These are phyloP conservation scores for Holocentrus rufus DNA, from an alignment of 2,797 vertebrate genomes.

Conservation along the genomic window DNA sequence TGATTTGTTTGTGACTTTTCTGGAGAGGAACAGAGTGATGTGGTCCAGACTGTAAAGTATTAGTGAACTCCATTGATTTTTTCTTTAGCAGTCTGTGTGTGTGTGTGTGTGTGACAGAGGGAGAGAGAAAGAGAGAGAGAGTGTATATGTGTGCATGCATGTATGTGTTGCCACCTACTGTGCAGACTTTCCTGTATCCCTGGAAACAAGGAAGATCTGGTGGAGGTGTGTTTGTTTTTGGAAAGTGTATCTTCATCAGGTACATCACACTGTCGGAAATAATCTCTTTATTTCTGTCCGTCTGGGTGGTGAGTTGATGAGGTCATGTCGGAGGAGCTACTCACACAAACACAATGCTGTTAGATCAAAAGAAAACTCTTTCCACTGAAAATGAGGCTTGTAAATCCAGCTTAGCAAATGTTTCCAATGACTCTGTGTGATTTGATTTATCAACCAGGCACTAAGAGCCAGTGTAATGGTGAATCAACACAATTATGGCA, in stretches of 20 bases:
- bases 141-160: not conserved
- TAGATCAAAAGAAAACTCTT: not conserved
- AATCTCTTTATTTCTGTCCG: slow-evolving; percentile 5
- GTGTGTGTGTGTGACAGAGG: not conserved
- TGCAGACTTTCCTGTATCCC: slow-evolving; percentile 6
- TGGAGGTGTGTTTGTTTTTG: not conserved
- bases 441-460: not conserved
- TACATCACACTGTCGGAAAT: slow-evolving; percentile 22
- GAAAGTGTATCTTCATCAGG: slow-evolving; percentile 1
- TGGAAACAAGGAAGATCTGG: slow-evolving; percentile 23
- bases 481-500: not conserved
- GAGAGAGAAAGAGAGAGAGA: too few species aligned
- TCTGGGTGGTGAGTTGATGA: not conserved
- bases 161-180: not conserved
- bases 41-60: slow-evolving; percentile 11
- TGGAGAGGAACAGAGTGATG: not conserved
- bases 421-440: not conserved
- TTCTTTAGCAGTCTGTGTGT: slow-evolving; percentile 3
- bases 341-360: slow-evolving; percentile 1
- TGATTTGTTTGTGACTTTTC: slow-evolving; percentile 6
- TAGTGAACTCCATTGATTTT: slow-evolving; percentile 3
- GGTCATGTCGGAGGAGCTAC: not conserved
- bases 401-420: not conserved
- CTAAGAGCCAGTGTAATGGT: not conserved
- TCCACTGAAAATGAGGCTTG: not conserved